A percentile compares a stretch with the other conserved stretches of the same genome.
These are phyloP conservation scores for Pristionchus japonicus DNA, from an alignment of 2,888 invertebrate species.

Conservation along the genomic window DNA sequence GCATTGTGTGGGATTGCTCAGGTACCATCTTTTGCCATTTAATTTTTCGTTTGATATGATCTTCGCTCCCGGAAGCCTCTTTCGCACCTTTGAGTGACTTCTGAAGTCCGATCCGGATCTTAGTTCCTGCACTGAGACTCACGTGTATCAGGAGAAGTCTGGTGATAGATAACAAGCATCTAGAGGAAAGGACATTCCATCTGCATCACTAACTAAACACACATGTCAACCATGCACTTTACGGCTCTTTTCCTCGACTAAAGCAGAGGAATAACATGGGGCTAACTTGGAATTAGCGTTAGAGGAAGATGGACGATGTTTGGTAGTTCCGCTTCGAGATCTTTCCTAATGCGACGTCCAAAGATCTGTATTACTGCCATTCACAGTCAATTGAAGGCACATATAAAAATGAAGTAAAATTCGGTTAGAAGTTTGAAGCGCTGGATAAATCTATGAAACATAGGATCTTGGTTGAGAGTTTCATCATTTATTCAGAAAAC, in stretches of 20 bases:
- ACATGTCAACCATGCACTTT: background rate
- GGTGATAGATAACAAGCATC: background rate
- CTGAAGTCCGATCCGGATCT: no score
- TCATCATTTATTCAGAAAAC: no score
- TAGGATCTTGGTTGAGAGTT: no score
- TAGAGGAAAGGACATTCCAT: background rate
- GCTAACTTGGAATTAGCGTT: background rate
- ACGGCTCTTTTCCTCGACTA: background rate
- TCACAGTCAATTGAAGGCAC: no score
- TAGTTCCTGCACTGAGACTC: background rate
- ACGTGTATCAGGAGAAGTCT: background rate
- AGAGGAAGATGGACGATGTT: background rate
- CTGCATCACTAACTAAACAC: background rate
- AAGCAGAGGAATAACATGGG: background rate
- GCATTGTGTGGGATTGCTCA: conserved; percentile 70
- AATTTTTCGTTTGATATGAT: background rate
- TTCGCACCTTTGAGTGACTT: no score
- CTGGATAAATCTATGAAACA: background rate
- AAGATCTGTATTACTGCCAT: background rate
- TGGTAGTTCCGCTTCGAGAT: background rate
- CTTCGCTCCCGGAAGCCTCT: no score
- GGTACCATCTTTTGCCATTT: conserved; percentile 50
- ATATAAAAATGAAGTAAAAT: no score
- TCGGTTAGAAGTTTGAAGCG: no score
- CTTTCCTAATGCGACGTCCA: background rate